phyloP scores from a whole-genome alignment of 2,888 invertebrate species.

The Pheosia tremula region DNA sequence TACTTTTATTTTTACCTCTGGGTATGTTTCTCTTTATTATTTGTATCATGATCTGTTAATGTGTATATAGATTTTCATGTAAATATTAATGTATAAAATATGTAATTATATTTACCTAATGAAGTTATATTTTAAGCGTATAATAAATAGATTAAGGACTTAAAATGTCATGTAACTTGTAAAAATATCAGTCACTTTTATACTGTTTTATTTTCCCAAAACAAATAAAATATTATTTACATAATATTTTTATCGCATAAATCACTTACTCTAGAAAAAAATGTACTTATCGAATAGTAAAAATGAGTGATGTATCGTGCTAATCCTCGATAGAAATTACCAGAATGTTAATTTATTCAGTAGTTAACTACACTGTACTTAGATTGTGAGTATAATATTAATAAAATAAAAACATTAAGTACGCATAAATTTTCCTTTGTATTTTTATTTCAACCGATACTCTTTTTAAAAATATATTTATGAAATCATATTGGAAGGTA shows the following conservation, averaged over 20 bases:
- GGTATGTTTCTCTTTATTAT: constrained; percentile 40
- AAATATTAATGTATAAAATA: constrained; percentile 66
- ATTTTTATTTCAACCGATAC: constrained; percentile 12
- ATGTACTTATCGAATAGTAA: constrained; percentile 36
- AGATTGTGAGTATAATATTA: constrained; percentile 78
- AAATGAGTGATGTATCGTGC: constrained; percentile 50
- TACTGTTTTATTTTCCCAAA: constrained; percentile 34
- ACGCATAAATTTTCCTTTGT: constrained; percentile 41
- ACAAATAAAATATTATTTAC: constrained; percentile 23
- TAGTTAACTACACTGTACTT: constrained; percentile 77
- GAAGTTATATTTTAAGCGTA: constrained; percentile 29
- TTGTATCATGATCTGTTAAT: constrained; percentile 68
- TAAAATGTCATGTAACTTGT: constrained; percentile 27
- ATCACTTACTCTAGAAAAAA: constrained; percentile 24
- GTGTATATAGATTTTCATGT: constrained; percentile 63
- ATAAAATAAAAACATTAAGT: constrained; percentile 63
- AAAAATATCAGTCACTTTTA: constrained; percentile 38
- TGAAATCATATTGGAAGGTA: no score
- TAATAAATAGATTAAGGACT: constrained; percentile 26
- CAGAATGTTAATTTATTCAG: constrained; percentile 74
- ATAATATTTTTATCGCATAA: constrained; percentile 16
- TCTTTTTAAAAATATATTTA: background rate
- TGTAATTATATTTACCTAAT: constrained; percentile 39
- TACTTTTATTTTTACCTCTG: constrained; percentile 34
- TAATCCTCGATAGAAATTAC: constrained; percentile 63